Conservation (phyloP, 1,140 invertebrate genomes). For the Trichomalopsis sarcophagae region DNA sequence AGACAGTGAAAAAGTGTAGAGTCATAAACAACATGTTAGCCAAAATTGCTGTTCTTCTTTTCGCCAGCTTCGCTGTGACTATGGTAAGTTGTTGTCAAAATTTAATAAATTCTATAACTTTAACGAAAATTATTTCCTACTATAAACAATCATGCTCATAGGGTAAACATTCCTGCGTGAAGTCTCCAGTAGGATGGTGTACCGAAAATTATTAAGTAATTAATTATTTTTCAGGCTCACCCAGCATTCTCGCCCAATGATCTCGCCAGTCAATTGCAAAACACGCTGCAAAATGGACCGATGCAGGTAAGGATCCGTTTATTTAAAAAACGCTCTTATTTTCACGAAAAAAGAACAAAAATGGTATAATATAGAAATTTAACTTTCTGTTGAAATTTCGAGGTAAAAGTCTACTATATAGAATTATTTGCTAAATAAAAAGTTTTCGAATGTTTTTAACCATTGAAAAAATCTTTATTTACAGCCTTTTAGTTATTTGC, state of each 20-base stretch:
- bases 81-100: not conserved
- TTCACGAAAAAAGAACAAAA: not conserved
- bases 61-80: not conserved
- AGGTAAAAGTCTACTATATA: too few species aligned
- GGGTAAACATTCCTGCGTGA: too few species aligned
- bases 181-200: not conserved
- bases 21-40: constrained; percentile 16
- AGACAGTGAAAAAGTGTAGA: not conserved
- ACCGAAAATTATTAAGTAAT: not conserved
- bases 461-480: not conserved
- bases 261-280: not conserved
- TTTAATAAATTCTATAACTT: too few species aligned
- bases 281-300: not conserved
- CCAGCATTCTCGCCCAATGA: not conserved
- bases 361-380: too few species aligned
- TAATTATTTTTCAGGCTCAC: not conserved
- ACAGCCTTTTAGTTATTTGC: not conserved
- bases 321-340: not conserved
- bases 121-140: too few species aligned
- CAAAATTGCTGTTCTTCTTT: not conserved
- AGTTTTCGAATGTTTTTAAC: not conserved
- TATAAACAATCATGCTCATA: too few species aligned
- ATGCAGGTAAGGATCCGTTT: not conserved
- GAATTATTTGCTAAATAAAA: not conserved
- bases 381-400: too few species aligned